Evolutionary conservation across 2,797 vertebrate genomes (phyloP).

Genomic region (Lerista edwardsae): DNA sequence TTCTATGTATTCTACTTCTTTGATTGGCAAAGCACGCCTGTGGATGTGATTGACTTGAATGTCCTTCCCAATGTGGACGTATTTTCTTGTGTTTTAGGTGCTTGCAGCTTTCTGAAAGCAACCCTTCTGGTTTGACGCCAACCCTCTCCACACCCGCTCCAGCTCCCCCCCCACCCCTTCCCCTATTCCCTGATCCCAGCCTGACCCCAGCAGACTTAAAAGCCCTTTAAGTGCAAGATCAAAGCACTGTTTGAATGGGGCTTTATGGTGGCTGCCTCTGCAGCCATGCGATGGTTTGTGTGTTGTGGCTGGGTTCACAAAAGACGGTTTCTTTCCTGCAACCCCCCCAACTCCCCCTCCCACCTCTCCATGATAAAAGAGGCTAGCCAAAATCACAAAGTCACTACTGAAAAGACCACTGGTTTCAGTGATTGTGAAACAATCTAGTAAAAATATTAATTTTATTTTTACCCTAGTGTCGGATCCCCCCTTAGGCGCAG

Average conservation of each 20-base stretch:
- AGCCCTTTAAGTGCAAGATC: constrained; percentile 3
- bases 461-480: too few relatives aligned
- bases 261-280: neutral
- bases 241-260: neutral
- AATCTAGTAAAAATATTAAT: too few relatives aligned
- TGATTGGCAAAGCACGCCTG: too few relatives aligned
- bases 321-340: neutral
- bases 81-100: neutral
- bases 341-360: neutral
- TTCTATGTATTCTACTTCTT: too few relatives aligned
- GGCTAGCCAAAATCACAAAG: neutral
- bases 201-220: neutral
- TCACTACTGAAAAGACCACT: too few relatives aligned
- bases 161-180: neutral
- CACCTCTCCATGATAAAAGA: neutral
- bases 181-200: neutral
- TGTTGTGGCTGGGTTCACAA: neutral
- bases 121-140: neutral
- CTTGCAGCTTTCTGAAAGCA: neutral
- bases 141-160: too few relatives aligned
- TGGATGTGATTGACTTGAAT: neutral
- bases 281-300: neutral
- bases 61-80: neutral
- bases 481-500: too few relatives aligned
- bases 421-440: too few relatives aligned